Evolutionary conservation across 1,140 invertebrate genomes (phyloP).

Genomic region (Macrotrachela quadricornifera): DNA sequence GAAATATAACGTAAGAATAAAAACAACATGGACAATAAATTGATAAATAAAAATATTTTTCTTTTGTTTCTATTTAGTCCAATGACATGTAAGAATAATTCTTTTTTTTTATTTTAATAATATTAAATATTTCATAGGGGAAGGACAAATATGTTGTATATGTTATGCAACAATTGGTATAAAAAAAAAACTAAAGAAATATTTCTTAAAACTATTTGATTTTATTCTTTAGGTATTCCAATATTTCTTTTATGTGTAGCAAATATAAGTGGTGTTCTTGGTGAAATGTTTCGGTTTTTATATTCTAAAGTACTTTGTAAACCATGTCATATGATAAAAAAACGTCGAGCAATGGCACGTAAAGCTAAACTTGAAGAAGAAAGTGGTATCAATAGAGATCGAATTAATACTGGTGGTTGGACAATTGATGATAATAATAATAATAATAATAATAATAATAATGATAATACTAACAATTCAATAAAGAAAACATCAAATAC

Average conservation of each 20-base stretch:
- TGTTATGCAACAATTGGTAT: conserved; percentile 10
- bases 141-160: conserved; percentile 10
- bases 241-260: conserved; percentile 4
- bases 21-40: too few relatives aligned
- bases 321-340: conserved; percentile 18
- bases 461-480: not conserved
- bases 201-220: too few relatives aligned
- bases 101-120: too few relatives aligned
- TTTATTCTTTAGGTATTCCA: not conserved
- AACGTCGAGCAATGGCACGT: not conserved
- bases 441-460: not conserved
- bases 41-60: too few relatives aligned
- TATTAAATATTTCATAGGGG: not conserved
- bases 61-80: too few relatives aligned
- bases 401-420: not conserved
- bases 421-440: not conserved
- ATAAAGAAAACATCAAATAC: not conserved
- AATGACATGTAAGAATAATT: too few relatives aligned
- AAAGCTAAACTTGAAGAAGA: too few relatives aligned
- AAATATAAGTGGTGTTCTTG: conserved; percentile 4
- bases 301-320: not conserved
- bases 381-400: not conserved
- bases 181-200: too few relatives aligned
- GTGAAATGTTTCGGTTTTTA: conserved; percentile 7
- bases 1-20: not conserved